Evolutionary conservation across 2,113 vertebrate species (phyloP), one percentile per base, ranked within the genome.

Genomic region (Zosterops lateralis): DNA sequence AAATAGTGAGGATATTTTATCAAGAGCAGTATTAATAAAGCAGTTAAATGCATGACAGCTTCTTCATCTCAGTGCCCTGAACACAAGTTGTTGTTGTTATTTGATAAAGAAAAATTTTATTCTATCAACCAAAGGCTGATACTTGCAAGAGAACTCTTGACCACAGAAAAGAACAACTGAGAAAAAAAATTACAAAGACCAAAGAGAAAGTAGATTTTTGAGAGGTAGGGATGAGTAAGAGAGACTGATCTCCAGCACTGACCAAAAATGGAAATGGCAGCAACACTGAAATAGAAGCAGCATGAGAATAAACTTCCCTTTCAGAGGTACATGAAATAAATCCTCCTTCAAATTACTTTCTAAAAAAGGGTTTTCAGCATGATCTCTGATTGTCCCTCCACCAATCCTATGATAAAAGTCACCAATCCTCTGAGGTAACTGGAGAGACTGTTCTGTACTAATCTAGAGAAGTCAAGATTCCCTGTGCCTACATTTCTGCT

Each of bases 221-320:
- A 73, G 93, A 91, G 36, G 77, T 76, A 58, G 83, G 77, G 89
- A 87, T 92, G 94, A 95, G 67, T 85, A 92, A 95, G 79, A 92
- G 54, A 95, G 74, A 38, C 58, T 3, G 36, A 58, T 44, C 91
- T 92, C 67, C 44, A 96, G 66, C n/a, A 6, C 87, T 95, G 94
- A 95, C 95, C 95, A 96, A 96, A 95, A 95, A 94, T 92, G 95
- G 94, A 95, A 95, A 96, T 93, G 90, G 45, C 91, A 91, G 94
- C 78, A 88, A 83, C 53, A 83, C 91, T 77, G 84, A 95, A 96
- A 95, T 91, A 93, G 94, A 95, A 95, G 72, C 94, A 92, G 84
- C 91, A 83, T 71, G 82, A 95, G 78, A 95, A 96, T 91, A 87
- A 95, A 90, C 72, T 91, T 93, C 89, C 81, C 84, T 87, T 87